Base-by-base conservation (phyloP, 1,140 invertebrate genomes). In the Temnothorax nylanderi region DNA sequence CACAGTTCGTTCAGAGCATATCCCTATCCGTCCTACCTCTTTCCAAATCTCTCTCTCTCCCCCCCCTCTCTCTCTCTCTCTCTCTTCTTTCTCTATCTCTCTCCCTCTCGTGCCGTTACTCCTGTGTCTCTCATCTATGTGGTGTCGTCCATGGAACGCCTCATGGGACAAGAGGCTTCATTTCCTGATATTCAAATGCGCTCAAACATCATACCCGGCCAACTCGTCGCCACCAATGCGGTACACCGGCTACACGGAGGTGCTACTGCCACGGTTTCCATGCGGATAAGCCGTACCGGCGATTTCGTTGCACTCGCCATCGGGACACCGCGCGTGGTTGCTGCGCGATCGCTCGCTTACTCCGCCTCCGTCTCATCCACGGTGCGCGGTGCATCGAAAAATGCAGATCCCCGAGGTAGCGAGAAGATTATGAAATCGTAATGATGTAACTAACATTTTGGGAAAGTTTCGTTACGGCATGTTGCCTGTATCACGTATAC, bases 121-220 rank as follows among this genome's bases (percentile, higher is more conserved):
- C 34, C 60, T 62, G 69, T 54, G 47, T 62, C 51, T 58, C 75
- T 51, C 71, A 18, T 72, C 75, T 75, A 26, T 74, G 32, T 47
- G 65, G n/a, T 72, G 81, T 34, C 87, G 65, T 58, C 51, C 69
- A 44, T 78, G 58, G 37, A 44, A 18, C 77, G 72, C 89, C 87
- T 80, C 81, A 8, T 90, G 93, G 88, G 92, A 94, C 91, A 89
- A 90, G 92, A 92, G 92, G 93, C 93, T 95, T 95, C 94, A 94
- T 95, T 94, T 95, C 94, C 94, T 93, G 93, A 94, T 95, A 94
- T 94, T 94, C 94, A 94, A 94, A 94, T 94, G 93, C 89, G 93
- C 67, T 94, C 93, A 94, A 94, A 93, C 93, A 94, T 94, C 93
- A 93, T 94, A 92, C 87, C 89, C 89, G 71, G 47, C 87, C 87